These are phyloP conservation scores for Rhadina sibilatrix DNA, from an alignment of 2,113 vertebrate species.

Conservation along the genomic window DNA sequence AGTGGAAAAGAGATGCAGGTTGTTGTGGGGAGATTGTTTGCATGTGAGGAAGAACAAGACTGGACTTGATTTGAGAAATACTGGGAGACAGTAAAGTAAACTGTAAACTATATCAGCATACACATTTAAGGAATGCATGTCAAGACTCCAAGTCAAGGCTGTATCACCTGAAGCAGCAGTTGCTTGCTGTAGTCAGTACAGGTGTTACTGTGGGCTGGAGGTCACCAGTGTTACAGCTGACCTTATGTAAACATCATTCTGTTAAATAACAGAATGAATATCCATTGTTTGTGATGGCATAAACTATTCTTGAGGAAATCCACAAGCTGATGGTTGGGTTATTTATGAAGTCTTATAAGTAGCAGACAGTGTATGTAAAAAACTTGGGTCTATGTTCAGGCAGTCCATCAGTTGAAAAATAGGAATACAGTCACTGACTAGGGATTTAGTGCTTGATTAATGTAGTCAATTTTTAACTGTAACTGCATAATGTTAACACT, in stretches of 20 bases:
- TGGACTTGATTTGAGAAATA: neutral
- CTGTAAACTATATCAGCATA: neutral
- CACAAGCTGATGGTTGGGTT: neutral
- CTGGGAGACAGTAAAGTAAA: neutral
- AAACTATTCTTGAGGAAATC: neutral
- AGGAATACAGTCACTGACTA: neutral
- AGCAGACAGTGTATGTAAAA: neutral
- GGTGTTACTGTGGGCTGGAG: neutral
- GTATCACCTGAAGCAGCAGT: neutral
- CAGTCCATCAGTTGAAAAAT: neutral
- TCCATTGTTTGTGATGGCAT: neutral
- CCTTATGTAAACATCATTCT: neutral
- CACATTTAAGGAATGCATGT: neutral
- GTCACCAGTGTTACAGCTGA: neutral
- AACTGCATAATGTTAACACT: slow-evolving; percentile 18
- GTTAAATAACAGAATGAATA: neutral
- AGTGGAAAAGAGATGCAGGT: neutral
- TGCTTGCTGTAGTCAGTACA: neutral
- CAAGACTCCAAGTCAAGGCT: neutral
- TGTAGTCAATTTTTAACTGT: slow-evolving; percentile 56
- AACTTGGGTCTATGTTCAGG: neutral
- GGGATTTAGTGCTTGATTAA: slow-evolving; percentile 56
- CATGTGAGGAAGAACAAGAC: neutral
- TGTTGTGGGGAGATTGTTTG: neutral
- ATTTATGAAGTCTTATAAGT: neutral